Percentiles rank a stretch among this genome's conserved stretches.
phyloP scores from a whole-genome alignment of 2,113 vertebrate species.

The Balaenoptera acutorostrata region DNA sequence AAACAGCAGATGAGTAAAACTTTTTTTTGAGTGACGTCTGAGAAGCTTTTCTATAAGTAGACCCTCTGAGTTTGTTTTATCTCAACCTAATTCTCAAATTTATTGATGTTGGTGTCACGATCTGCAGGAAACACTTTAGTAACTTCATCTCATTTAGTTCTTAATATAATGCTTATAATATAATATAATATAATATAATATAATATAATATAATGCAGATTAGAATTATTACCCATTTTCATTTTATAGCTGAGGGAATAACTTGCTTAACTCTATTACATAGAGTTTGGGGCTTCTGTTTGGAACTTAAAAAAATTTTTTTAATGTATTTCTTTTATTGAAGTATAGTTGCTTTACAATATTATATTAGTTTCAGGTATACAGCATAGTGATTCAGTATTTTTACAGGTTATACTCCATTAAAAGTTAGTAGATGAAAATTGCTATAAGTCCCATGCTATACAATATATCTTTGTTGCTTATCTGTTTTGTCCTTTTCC shows the following conservation, averaged over 20 bases:
- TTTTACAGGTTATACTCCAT: neutral
- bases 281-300: neutral
- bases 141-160: neutral
- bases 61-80: neutral
- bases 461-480: neutral
- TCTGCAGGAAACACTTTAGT: neutral
- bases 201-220: neutral
- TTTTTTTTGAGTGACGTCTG: neutral
- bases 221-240: neutral
- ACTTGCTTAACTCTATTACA: neutral
- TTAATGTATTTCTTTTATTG: neutral
- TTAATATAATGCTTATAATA: neutral
- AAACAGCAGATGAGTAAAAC: neutral
- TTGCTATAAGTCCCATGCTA: neutral
- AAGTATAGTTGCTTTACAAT: neutral
- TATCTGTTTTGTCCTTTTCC: neutral
- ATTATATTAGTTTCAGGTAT: neutral
- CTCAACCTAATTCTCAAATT: neutral
- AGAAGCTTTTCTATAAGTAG: neutral
- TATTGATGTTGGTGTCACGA: neutral
- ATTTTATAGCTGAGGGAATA: neutral
- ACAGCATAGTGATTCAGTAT: neutral
- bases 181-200: no score
- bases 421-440: neutral
- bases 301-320: neutral